Evolutionary conservation across 2,888 invertebrate genomes (phyloP).

Genomic region (Bimastos eiseni): DNA sequence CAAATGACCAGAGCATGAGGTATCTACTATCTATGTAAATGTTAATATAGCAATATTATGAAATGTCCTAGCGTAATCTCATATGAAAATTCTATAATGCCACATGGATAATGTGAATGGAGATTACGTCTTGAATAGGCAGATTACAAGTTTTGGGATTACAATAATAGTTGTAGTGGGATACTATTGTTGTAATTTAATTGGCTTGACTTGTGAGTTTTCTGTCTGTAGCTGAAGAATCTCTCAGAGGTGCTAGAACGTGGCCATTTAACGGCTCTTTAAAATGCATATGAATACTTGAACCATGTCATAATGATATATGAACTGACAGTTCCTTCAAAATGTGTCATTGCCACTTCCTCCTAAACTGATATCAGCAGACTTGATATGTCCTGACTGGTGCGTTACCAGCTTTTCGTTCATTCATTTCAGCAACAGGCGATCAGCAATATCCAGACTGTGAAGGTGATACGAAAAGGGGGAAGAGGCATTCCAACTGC

Average conservation of each 20-base stretch:
- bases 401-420: background rate
- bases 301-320: background rate
- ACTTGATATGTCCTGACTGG: background rate
- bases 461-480: conserved; percentile 87
- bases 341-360: background rate
- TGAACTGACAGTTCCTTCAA: background rate
- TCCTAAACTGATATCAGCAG: background rate
- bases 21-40: no score
- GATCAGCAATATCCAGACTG: conserved; percentile 88
- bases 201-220: no score
- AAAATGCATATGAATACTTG: background rate
- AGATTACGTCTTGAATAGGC: no score
- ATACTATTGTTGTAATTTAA: no score
- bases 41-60: no score
- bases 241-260: background rate
- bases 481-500: conserved; percentile 87
- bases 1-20: no score
- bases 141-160: no score
- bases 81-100: no score
- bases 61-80: no score
- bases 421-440: conserved; percentile 55
- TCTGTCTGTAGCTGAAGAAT: no score
- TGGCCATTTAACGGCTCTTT: background rate
- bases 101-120: no score
- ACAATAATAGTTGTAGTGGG: no score